Evolutionary conservation across 2,888 invertebrate genomes (phyloP).

Genomic region (Boloria selene): DNA sequence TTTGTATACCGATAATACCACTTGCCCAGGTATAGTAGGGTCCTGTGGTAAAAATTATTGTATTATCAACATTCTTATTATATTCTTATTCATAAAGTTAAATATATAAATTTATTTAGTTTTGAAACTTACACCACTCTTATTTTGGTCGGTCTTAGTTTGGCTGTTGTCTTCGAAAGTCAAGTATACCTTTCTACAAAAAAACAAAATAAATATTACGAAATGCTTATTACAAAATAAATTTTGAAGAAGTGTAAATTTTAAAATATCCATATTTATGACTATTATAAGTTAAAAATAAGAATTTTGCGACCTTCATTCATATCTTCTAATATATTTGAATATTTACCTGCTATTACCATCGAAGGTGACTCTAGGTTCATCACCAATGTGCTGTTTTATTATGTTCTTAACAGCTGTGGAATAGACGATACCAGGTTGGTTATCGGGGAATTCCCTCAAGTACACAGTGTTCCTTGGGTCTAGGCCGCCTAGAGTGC

Average conservation of each 20-base stretch:
- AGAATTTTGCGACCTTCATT: too few relatives aligned
- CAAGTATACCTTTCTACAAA: constrained; percentile 85
- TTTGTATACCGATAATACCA: constrained; percentile 87
- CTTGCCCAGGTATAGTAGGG: constrained; percentile 81
- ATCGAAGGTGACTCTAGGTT: constrained; percentile 78
- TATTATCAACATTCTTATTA: too few relatives aligned
- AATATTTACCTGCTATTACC: constrained; percentile 72
- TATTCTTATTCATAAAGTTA: not conserved
- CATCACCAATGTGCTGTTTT: constrained; percentile 71
- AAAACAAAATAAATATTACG: constrained; percentile 6
- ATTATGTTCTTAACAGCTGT: constrained; percentile 84
- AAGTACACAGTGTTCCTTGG: constrained; percentile 86
- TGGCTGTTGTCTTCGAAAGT: constrained; percentile 79
- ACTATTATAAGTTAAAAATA: not conserved
- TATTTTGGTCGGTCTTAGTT: constrained; percentile 50
- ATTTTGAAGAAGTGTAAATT: not conserved
- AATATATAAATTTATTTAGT: constrained; percentile 1
- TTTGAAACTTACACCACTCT: constrained; percentile 59
- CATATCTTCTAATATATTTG: not conserved
- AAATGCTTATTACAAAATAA: constrained; percentile 47
- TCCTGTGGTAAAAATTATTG: constrained; percentile 50
- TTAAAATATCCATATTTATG: not conserved
- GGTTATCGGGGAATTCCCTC: constrained; percentile 80
- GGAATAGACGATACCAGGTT: constrained; percentile 88
- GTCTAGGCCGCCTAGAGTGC: constrained; percentile 86